Evolutionary conservation across 2,797 vertebrate genomes (phyloP), one percentile per base, ranked within the genome.

Genomic region (Bradypus variegatus): DNA sequence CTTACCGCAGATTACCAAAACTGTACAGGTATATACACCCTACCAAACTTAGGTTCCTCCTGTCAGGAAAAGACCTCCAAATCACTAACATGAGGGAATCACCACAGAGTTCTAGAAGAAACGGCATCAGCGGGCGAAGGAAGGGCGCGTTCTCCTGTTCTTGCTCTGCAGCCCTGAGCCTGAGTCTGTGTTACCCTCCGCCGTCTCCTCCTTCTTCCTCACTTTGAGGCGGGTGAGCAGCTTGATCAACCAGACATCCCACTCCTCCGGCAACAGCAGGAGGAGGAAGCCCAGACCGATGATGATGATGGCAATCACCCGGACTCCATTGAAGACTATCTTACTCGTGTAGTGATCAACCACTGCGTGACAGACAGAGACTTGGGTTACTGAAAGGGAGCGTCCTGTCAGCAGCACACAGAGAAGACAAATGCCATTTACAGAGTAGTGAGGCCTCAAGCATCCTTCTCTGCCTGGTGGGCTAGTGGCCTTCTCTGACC

Each of bases 261-360:
- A 99, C 96, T 99, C 98, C 96, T 99, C 99, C 0, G 99, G 99
- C 95, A 99, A 96, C 90, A 99, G 98, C 96, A 99, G 96, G 96
- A 99, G 98, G 94, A 99, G 98, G 96, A 99, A 99, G 88, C 99
- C 99, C 98, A 99, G 97, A 97, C 98, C 98, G 73, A 99, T 99
- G 97, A 99, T 99, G 97, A 98, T 96, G 92, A 99, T 98, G 69
- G 99, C 99, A 1, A 99, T 98, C 95, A 99, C 98, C 60, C 99
- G 98, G 94, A 99, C 98, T 1, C 98, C 98, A 95, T 99, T 99
- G 98, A 99, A 99, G 96, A 98, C 95, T 73, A 99, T 99, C 96
- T 98, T 98, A 97, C 98, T 99, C 4, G 98, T 98, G 97, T 99
- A 98, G 97, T 98, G 97, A 96, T 99, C 99, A 77, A 99, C 98